Conservation (phyloP, 2,113 vertebrate genomes). For the Trematocara macrostoma region DNA sequence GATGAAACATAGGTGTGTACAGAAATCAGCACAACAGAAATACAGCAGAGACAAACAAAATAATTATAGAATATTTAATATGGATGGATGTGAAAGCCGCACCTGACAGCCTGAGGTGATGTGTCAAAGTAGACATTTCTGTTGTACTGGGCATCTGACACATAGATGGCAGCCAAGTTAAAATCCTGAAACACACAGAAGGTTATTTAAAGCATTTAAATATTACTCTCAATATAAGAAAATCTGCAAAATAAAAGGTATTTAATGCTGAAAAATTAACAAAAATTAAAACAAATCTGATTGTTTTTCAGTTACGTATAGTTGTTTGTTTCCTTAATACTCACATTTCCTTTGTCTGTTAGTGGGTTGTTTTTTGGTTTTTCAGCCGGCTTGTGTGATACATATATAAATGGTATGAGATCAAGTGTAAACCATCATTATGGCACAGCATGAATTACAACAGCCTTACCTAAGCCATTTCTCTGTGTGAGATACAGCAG, state of each 20-base stretch:
- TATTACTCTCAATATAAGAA: neutral
- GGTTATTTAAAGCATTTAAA: neutral
- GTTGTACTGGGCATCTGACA: conserved; percentile 91
- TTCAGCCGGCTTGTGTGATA: fast-evolving
- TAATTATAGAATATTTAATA: neutral
- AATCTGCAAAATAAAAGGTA: neutral
- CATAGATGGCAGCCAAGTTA: conserved; percentile 82
- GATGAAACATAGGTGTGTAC: neutral
- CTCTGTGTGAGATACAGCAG: neutral
- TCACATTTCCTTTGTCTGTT: neutral
- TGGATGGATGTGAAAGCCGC: neutral
- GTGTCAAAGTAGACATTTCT: conserved; percentile 87
- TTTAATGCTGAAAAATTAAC: neutral
- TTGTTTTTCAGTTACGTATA: neutral
- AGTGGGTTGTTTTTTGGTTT: neutral
- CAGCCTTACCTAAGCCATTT: neutral
- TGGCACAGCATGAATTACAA: neutral
- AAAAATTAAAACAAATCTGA: neutral
- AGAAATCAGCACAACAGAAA: neutral
- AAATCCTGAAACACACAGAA: conserved; percentile 72
- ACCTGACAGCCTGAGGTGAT: conserved; percentile 83
- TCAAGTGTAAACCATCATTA: neutral
- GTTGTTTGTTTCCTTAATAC: neutral
- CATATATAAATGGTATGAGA: neutral
- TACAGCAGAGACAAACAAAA: neutral